phyloP scores from a whole-genome alignment of 2,888 invertebrate species.

The Archips crataeganus region DNA sequence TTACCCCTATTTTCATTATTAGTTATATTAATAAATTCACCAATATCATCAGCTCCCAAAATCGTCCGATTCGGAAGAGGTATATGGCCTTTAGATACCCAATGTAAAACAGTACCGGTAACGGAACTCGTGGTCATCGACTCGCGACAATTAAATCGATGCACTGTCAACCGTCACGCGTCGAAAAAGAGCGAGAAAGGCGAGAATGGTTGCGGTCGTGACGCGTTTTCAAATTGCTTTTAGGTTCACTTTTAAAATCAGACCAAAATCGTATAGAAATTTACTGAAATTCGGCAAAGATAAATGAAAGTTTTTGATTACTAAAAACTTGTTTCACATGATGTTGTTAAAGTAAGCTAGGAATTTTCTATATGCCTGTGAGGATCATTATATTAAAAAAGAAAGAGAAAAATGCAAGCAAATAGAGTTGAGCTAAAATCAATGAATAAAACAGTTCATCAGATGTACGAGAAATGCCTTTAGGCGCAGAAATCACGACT shows the following conservation, averaged over 20 bases:
- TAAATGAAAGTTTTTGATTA: not conserved
- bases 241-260: not conserved
- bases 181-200: slow-evolving; percentile 34
- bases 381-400: not conserved
- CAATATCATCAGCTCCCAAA: slow-evolving; percentile 25
- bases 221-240: slow-evolving; percentile 11
- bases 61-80: slow-evolving; percentile 10
- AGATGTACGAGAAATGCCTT: slow-evolving; percentile 12
- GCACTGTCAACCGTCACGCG: slow-evolving; percentile 54
- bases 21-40: not conserved
- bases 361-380: not conserved
- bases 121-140: slow-evolving; percentile 70
- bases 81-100: slow-evolving; percentile 29
- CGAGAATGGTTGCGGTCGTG: slow-evolving; percentile 27
- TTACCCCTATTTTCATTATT: not conserved
- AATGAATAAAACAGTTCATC: slow-evolving; percentile 15
- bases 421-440: not conserved
- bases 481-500: slow-evolving; percentile 26
- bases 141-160: slow-evolving; percentile 74
- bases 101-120: slow-evolving; percentile 39
- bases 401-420: not conserved
- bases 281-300: not conserved
- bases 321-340: not conserved
- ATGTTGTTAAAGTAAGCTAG: not conserved
- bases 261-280: too few species aligned